These are phyloP conservation scores for Enteromius anoplus DNA, from an alignment of 2,797 vertebrate genomes.

Conservation along the genomic window DNA sequence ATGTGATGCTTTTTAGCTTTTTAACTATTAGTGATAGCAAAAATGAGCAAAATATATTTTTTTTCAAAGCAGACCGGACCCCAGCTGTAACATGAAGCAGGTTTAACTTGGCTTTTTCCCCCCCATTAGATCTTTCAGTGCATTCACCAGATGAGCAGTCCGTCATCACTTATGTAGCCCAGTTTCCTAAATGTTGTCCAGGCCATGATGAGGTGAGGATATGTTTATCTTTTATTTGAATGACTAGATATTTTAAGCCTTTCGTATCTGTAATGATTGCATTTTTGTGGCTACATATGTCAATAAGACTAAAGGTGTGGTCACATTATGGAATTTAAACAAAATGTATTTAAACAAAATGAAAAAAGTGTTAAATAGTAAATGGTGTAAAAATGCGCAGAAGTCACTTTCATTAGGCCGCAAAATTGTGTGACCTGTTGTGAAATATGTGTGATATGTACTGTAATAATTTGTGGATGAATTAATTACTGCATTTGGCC, in stretches of 20 bases:
- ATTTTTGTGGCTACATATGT: background rate
- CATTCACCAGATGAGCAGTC: conserved; percentile 86
- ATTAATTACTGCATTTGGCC: background rate
- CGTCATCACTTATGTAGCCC: conserved; percentile 89
- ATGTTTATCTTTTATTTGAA: background rate
- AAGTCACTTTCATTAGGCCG: background rate
- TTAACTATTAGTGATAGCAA: background rate
- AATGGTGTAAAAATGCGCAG: background rate
- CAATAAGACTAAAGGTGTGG: background rate
- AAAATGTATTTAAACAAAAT: too few relatives aligned
- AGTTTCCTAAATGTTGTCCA: conserved; percentile 84
- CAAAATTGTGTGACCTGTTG: background rate
- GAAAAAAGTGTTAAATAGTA: too few relatives aligned
- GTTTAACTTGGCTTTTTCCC: background rate
- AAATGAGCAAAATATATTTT: background rate
- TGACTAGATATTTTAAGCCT: background rate
- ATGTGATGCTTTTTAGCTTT: background rate
- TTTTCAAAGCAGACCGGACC: too few relatives aligned
- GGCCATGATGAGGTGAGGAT: conserved; percentile 78
- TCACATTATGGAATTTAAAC: background rate
- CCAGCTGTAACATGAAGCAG: background rate
- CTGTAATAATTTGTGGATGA: background rate
- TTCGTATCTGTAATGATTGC: background rate
- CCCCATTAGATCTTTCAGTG: conserved; percentile 58
- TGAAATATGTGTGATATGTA: background rate